These are phyloP conservation scores for Agapostemon virescens DNA, from an alignment of 2,888 invertebrate genomes.

Conservation along the genomic window DNA sequence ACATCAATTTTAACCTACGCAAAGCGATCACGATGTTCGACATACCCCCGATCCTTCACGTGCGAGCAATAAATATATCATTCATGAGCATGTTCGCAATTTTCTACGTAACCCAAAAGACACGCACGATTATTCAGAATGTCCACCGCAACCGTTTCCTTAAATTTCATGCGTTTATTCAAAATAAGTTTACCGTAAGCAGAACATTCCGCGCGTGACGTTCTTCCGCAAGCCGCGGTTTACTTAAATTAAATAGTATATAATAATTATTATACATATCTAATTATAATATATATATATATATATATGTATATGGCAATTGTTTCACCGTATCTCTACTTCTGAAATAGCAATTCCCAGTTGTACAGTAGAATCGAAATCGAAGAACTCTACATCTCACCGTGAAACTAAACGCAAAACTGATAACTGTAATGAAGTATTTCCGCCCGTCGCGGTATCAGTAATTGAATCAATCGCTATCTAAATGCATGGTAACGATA, in stretches of 20 bases:
- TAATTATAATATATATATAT: too few species aligned
- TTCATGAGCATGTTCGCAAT: slow-evolving; percentile 23
- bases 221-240: too few species aligned
- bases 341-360: background rate
- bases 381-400: background rate
- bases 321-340: background rate
- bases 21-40: background rate
- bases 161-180: background rate
- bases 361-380: background rate
- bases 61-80: slow-evolving; percentile 14
- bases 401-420: background rate
- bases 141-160: background rate
- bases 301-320: too few species aligned
- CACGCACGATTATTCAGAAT: slow-evolving; percentile 13
- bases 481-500: background rate
- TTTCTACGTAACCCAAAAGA: slow-evolving; percentile 58
- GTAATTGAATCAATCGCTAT: background rate
- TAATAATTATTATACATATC: too few species aligned
- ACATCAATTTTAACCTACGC: background rate
- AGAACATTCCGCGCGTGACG: too few species aligned
- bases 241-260: too few species aligned
- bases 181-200: too few species aligned
- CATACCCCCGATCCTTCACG: background rate
- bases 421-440: background rate
- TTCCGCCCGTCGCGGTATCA: background rate